Conservation (phyloP, 30 jellyfish, hydroid and myxozoan genomes). For the Aurelia sp. region DNA sequence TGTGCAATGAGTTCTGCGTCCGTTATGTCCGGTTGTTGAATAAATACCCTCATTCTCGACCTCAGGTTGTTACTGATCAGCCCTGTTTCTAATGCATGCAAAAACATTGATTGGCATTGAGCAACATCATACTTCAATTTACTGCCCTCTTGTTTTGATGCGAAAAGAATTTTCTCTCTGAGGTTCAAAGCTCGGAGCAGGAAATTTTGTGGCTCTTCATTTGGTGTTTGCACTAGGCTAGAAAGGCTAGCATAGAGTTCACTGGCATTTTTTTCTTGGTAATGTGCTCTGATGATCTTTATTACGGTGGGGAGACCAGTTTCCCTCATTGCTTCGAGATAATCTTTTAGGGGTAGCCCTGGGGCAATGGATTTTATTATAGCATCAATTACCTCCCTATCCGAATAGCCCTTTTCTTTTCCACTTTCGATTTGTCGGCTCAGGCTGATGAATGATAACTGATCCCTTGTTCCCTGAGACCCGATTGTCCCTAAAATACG, state of each 20-base stretch:
- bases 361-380: constrained; percentile 38
- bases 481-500: too few species aligned
- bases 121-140: constrained; percentile 17
- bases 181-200: constrained; percentile 58
- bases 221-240: constrained; percentile 23
- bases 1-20: constrained; percentile 21
- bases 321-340: constrained; percentile 51
- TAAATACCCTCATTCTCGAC: constrained; percentile 1
- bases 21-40: constrained; percentile 9
- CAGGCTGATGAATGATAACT: too few species aligned
- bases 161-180: constrained; percentile 34
- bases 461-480: too few species aligned
- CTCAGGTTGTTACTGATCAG: constrained; percentile 27
- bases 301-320: constrained; percentile 20
- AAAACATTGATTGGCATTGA: constrained; percentile 43
- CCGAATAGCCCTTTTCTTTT: constrained; percentile 22
- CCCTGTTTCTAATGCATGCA: constrained; percentile 33
- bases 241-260: constrained; percentile 39
- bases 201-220: constrained; percentile 53
- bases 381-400: constrained; percentile 37
- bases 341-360: constrained; percentile 30
- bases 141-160: constrained; percentile 31
- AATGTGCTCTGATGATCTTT: constrained; percentile 51
- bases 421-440: constrained; percentile 52
- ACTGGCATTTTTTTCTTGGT: constrained; percentile 61